Evolutionary conservation across 35 echinoderm and acorn worm genomes (phyloP).

Genomic region (Apostichopus japonicus): DNA sequence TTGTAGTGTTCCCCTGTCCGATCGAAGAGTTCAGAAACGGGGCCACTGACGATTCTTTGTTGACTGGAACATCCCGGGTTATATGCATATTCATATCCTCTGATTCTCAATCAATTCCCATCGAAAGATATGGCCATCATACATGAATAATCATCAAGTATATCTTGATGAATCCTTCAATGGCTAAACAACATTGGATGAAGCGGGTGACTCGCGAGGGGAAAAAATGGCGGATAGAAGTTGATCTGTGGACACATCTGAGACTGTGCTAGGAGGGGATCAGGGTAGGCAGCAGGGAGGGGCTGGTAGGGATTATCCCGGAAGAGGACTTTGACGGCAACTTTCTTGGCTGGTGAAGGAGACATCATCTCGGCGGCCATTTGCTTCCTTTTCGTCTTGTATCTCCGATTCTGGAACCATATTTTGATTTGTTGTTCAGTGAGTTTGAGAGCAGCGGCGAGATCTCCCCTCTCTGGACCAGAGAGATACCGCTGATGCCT

Average conservation of each 20-base stretch:
- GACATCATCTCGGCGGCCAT: conserved; percentile 87
- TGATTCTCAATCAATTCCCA: too few species aligned
- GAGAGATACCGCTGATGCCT: conserved; percentile 98
- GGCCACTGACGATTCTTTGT: too few species aligned
- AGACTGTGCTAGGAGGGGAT: conserved; percentile 28
- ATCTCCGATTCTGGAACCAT: conserved; percentile 98
- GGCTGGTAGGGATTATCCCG: conserved; percentile 71
- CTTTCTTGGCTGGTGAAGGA: conserved; percentile 89
- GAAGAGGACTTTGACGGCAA: conserved; percentile 95
- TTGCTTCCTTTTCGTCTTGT: conserved; percentile 98
- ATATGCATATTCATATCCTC: too few species aligned
- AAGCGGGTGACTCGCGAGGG: neutral
- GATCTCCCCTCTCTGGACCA: conserved; percentile 93
- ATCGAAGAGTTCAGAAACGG: too few species aligned
- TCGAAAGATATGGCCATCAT: too few species aligned
- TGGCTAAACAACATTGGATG: conserved; percentile 42
- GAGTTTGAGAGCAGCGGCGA: conserved; percentile 94
- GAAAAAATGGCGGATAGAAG: conserved; percentile 46
- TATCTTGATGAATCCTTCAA: neutral
- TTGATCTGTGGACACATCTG: conserved; percentile 35
- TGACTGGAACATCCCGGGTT: too few species aligned
- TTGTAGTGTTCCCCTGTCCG: too few species aligned
- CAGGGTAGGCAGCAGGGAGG: conserved; percentile 38
- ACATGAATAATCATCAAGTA: too few species aligned
- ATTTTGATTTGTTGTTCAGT: conserved; percentile 99